Conservation (phyloP, 2,888 invertebrate species). For the Rosalia funebris region DNA sequence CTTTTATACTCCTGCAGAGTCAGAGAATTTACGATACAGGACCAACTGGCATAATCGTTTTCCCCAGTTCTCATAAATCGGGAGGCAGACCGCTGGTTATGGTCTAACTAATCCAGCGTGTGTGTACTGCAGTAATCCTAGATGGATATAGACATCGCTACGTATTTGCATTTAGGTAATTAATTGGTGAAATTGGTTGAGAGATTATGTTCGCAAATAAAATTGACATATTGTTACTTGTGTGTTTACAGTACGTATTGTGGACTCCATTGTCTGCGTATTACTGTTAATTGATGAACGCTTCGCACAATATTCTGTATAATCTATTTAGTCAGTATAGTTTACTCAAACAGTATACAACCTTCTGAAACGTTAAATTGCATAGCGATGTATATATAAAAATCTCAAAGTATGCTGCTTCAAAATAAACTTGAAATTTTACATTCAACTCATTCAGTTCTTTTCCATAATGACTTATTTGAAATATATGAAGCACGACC, state of each 20-base stretch:
- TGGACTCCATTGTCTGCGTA: background rate
- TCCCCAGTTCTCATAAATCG: slow-evolving; percentile 40
- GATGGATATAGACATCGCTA: slow-evolving; percentile 41
- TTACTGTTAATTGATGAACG: background rate
- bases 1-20: slow-evolving; percentile 30
- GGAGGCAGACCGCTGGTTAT: slow-evolving; percentile 29
- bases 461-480: too few relatives aligned
- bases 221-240: slow-evolving; percentile 21
- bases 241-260: background rate
- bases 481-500: too few relatives aligned
- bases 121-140: slow-evolving; percentile 40
- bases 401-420: too few relatives aligned
- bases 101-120: slow-evolving; percentile 41
- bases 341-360: too few relatives aligned
- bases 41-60: slow-evolving; percentile 26
- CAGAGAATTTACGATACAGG: slow-evolving; percentile 30
- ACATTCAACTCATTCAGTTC: too few relatives aligned
- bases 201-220: slow-evolving; percentile 16
- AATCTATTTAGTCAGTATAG: too few relatives aligned
- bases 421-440: too few relatives aligned
- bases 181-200: slow-evolving; percentile 15
- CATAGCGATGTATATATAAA: too few relatives aligned
- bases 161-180: slow-evolving; percentile 39
- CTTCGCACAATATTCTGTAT: too few relatives aligned
- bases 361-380: too few relatives aligned